Conservation (phyloP, 2,113 vertebrate species). For the Chloropsis hardwickii region DNA sequence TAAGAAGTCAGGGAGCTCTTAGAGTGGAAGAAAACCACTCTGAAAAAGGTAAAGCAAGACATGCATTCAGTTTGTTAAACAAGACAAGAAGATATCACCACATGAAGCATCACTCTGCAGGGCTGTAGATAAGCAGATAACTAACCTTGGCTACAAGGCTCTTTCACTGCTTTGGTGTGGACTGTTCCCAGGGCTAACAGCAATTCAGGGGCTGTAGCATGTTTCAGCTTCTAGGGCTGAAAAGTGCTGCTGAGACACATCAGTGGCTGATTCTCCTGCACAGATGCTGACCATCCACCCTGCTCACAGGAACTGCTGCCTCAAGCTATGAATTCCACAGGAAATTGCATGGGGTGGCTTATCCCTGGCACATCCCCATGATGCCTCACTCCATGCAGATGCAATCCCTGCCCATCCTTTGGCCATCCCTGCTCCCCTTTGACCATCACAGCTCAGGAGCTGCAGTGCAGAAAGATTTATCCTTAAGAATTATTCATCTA, state of each 20-base stretch:
- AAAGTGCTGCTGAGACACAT: not conserved
- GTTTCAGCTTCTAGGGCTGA: not conserved
- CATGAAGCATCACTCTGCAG: not conserved
- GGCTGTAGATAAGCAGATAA: not conserved
- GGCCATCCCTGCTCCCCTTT: not conserved
- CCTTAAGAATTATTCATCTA: not conserved
- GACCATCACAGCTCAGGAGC: not conserved
- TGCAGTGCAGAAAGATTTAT: not conserved
- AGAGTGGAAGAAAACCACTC: not conserved
- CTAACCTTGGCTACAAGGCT: not conserved
- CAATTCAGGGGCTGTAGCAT: not conserved
- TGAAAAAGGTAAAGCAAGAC: not conserved
- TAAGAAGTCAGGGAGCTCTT: not conserved
- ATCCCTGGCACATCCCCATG: accelerated
- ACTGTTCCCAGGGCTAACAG: not conserved
- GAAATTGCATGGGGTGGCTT: accelerated
- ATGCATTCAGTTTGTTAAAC: not conserved
- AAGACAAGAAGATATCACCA: not conserved
- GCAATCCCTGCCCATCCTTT: not conserved
- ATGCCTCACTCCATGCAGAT: not conserved
- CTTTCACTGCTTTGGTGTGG: not conserved
- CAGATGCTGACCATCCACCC: not conserved
- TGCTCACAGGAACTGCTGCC: not conserved
- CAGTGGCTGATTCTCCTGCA: not conserved
- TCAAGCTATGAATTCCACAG: not conserved